These are phyloP conservation scores for Mobula birostris DNA, from an alignment of 2,113 vertebrate species.

Conservation along the genomic window DNA sequence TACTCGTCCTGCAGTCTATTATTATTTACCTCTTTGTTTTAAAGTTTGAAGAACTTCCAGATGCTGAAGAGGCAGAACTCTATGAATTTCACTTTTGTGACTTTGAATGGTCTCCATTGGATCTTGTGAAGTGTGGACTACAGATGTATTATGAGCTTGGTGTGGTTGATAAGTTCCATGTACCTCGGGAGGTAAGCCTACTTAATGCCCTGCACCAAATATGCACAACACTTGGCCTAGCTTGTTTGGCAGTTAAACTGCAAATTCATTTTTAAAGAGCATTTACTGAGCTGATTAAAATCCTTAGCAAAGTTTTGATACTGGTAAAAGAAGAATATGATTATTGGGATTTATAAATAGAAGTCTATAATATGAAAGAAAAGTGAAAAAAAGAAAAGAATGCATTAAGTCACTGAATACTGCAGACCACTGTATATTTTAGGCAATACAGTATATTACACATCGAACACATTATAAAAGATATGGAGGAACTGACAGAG, in stretches of 20 bases:
- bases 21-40: neutral
- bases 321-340: too few species aligned
- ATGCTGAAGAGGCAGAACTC: slow-evolving; percentile 50
- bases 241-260: neutral
- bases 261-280: neutral
- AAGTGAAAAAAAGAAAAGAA: too few species aligned
- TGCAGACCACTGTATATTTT: too few species aligned
- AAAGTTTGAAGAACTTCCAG: slow-evolving; percentile 50
- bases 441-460: too few species aligned
- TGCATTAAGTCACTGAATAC: too few species aligned
- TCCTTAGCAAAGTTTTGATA: neutral
- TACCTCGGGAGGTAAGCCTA: slow-evolving; percentile 60
- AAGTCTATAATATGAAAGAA: too few species aligned
- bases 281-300: neutral
- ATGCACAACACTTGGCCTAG: neutral
- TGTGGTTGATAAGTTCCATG: slow-evolving; percentile 70
- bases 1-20: neutral
- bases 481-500: too few species aligned
- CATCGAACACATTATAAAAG: too few species aligned
- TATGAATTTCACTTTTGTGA: slow-evolving; percentile 69
- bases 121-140: slow-evolving; percentile 67
- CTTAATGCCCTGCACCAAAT: neutral
- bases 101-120: slow-evolving; percentile 55
- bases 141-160: slow-evolving; percentile 68
- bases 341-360: too few species aligned